A percentile compares a stretch with the other conserved stretches of the same genome.
Conservation (phyloP, 2,113 vertebrate genomes). For the Hippocampus abdominalis region DNA sequence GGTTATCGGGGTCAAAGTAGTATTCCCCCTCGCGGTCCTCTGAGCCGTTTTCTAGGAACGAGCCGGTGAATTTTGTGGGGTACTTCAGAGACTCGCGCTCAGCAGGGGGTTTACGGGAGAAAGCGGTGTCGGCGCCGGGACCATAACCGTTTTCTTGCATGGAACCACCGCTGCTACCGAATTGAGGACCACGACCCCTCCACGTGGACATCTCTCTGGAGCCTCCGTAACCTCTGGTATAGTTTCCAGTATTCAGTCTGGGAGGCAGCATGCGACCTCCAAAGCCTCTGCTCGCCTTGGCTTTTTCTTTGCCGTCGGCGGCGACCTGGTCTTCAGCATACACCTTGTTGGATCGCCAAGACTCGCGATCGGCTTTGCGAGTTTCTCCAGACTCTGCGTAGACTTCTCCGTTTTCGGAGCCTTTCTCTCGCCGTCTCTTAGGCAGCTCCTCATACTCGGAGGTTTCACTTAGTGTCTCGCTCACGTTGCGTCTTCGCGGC, state of each 20-base stretch:
- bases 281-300: constrained; percentile 75
- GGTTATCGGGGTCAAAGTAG: constrained; percentile 79
- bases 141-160: constrained; percentile 82
- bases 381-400: constrained; percentile 71
- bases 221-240: constrained; percentile 75
- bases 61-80: constrained; percentile 73
- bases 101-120: constrained; percentile 64
- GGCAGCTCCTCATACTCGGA: constrained; percentile 95
- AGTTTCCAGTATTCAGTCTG: constrained; percentile 80
- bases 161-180: constrained; percentile 46
- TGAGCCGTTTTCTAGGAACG: constrained; percentile 76
- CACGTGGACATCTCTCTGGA: constrained; percentile 82
- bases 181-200: constrained; percentile 77
- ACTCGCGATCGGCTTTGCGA: constrained; percentile 83
- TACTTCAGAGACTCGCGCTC: constrained; percentile 82
- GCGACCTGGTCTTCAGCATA: constrained; percentile 80
- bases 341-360: constrained; percentile 89
- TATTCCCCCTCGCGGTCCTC: constrained; percentile 87
- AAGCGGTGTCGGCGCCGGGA: constrained; percentile 67
- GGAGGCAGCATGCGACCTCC: constrained; percentile 87
- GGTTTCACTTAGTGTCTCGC: constrained; percentile 92
- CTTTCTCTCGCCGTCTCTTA: constrained; percentile 87
- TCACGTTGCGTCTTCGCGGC: constrained; percentile 86
- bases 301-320: constrained; percentile 75
- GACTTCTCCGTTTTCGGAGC: constrained; percentile 77